Percentiles rank a stretch among this genome's conserved stretches.
phyloP scores from a whole-genome alignment of 2,113 vertebrate genomes.

The Microcebus jonahi region DNA sequence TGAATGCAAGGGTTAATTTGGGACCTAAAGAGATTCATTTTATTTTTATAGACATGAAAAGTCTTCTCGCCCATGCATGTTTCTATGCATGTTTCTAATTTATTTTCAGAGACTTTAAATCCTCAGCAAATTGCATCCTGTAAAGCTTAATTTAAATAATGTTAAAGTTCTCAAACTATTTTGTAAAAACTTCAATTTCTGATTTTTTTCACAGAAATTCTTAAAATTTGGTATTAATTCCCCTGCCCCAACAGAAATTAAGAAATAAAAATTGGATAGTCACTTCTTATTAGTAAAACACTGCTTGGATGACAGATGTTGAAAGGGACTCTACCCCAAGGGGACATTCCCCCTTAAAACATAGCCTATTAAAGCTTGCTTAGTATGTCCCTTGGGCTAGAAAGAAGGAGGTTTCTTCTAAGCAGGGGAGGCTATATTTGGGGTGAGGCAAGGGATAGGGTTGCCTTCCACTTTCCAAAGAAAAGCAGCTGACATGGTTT shows the following conservation, averaged over 20 bases:
- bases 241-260: neutral
- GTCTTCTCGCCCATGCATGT: neutral
- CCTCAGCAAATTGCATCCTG: neutral
- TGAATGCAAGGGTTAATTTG: slow-evolving; percentile 35
- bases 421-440: neutral
- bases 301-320: neutral
- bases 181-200: neutral
- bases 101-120: neutral
- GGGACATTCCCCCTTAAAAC: neutral
- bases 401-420: slow-evolving; percentile 6
- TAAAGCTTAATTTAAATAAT: slow-evolving; percentile 51
- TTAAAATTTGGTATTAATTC: slow-evolving; percentile 40
- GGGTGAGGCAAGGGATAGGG: slow-evolving; percentile 11
- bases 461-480: slow-evolving; percentile 47
- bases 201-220: slow-evolving; percentile 33
- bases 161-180: slow-evolving; percentile 24
- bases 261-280: neutral
- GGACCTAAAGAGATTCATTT: neutral
- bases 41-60: neutral
- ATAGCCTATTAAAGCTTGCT: neutral
- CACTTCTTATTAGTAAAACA: neutral
- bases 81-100: neutral
- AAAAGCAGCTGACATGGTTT: slow-evolving; percentile 39
- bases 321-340: neutral
- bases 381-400: neutral